Conservation (phyloP, 2,797 vertebrate species). For the Rallus crepitans region DNA sequence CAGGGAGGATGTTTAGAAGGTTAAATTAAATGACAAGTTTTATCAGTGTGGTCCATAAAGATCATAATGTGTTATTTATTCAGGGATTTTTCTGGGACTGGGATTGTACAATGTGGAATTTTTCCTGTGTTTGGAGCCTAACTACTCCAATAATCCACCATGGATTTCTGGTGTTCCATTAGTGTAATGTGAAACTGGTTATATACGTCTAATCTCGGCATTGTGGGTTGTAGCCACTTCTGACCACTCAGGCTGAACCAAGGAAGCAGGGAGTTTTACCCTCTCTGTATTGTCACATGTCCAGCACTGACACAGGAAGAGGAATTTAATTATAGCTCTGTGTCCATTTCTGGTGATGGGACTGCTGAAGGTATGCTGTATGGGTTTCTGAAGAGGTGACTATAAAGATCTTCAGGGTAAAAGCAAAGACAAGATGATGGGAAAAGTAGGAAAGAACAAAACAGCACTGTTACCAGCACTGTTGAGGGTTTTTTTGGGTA, state of each 20-base stretch:
- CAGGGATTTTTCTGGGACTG: background rate
- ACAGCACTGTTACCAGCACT: background rate
- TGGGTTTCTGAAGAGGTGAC: background rate
- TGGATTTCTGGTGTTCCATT: background rate
- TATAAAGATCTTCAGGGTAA: background rate
- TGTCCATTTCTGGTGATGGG: background rate
- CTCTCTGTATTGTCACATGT: background rate
- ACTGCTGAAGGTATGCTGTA: background rate
- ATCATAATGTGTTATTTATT: constrained; percentile 6
- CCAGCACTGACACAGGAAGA: background rate
- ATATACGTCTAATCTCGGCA: background rate
- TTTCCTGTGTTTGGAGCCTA: background rate
- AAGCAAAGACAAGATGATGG: background rate
- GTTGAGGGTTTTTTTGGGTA: background rate
- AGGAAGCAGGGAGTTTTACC: background rate
- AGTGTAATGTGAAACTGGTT: background rate
- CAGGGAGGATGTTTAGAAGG: background rate
- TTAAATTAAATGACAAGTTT: constrained; percentile 40
- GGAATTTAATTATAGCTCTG: background rate
- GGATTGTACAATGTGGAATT: background rate
- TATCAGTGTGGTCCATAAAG: constrained; percentile 9
- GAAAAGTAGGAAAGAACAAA: background rate
- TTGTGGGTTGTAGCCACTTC: background rate
- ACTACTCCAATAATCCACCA: background rate
- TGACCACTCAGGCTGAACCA: background rate